These are phyloP conservation scores for Eubucco bourcierii DNA, from an alignment of 2,113 vertebrate species.

Conservation along the genomic window DNA sequence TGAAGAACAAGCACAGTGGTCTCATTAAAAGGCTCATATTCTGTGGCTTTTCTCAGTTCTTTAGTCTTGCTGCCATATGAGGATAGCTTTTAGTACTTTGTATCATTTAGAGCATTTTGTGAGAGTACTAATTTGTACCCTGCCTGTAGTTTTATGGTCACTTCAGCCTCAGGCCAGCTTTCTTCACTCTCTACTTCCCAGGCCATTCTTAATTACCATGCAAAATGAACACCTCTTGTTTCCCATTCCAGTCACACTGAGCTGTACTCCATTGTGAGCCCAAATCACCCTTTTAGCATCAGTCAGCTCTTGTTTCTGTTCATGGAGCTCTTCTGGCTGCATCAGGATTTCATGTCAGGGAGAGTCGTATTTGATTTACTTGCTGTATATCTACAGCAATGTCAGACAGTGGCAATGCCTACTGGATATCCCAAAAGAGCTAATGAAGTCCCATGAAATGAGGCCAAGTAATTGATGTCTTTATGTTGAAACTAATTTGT, in stretches of 20 bases:
- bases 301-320: not conserved
- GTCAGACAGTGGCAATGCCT: not conserved
- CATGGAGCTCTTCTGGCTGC: not conserved
- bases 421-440: conserved; percentile 16
- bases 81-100: not conserved
- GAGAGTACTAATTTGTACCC: not conserved
- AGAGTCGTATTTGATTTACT: not conserved
- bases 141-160: not conserved
- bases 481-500: conserved; percentile 47
- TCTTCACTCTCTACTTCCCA: not conserved
- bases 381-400: not conserved
- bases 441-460: not conserved
- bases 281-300: not conserved
- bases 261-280: not conserved
- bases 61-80: not conserved
- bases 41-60: not conserved
- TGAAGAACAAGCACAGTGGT: not conserved
- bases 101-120: not conserved
- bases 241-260: not conserved
- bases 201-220: not conserved
- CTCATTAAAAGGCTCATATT: conserved; percentile 8
- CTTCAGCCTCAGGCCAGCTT: not conserved
- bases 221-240: not conserved
- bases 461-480: conserved; percentile 47
- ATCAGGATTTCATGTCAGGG: not conserved